Evolutionary conservation across 2,113 vertebrate genomes (phyloP), one percentile per base, ranked within the genome.

Genomic region (Suncus etruscus): DNA sequence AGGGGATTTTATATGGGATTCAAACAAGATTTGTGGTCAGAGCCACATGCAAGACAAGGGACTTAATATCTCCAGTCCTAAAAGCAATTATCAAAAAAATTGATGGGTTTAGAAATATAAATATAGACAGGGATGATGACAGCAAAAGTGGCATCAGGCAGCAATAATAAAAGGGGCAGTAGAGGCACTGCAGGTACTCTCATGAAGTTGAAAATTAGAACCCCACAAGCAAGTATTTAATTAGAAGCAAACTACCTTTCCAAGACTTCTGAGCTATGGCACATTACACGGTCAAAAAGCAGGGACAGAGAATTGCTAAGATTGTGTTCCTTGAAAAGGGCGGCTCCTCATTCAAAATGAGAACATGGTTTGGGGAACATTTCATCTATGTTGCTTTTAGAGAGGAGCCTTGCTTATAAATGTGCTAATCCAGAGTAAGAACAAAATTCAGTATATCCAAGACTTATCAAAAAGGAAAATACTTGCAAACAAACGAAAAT

Each of bases 351-450:
- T 29, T 79, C n/a, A 11, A n/a, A 70, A 74, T 31, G 11, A 89
- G 11, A 16, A 61, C 61, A 65, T 58, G 14, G 15, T 68, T 61
- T 1, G 4, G 63, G 29, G 20, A 24, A 58, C 8, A 76, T 65
- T 27, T 16, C 54, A 72, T 76, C 32, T 66, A 9, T 27, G 20
- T 7, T 31, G 50, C n/a, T 24, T 84, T 83, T 25, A 24, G 84
- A 79, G 39, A 77, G 86, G 51, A 39, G 54, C n/a, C 16, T 88
- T 11, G 22, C 12, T 82, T 75, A 51, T 27, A 88, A 51, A 78
- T 11, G 39, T 50, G 25, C 58, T 66, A n/a, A 66, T 77, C n/a
- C 66, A 50, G n/a, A 75, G 29, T 45, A 78, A 61, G 18, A 79
- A 27, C 70, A 10, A 16, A 70, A 51, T 39, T 39, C 39, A 58